A percentile compares a stretch with the other conserved stretches of the same genome.
Evolutionary conservation across 2,888 invertebrate genomes (phyloP).

Genomic region (Macrophya annulata): DNA sequence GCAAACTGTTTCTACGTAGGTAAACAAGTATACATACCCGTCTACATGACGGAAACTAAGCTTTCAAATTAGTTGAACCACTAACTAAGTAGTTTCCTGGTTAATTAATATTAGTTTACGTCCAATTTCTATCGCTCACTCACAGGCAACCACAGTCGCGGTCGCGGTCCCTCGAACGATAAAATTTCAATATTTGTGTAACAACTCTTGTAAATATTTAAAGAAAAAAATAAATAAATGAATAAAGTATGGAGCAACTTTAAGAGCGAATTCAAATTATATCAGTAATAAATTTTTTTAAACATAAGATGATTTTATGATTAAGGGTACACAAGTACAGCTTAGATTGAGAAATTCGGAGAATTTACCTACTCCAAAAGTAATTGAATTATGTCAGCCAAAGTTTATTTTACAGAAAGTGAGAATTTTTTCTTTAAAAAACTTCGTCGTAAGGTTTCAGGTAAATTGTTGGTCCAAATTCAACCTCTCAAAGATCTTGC

Average conservation of each 20-base stretch:
- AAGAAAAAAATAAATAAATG: background rate
- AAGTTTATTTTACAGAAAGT: too few species aligned
- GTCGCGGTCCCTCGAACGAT: background rate
- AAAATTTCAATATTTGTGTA: background rate
- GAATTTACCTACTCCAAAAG: too few species aligned
- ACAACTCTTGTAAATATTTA: background rate
- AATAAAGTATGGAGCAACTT: background rate
- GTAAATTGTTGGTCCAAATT: too few species aligned
- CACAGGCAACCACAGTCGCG: background rate
- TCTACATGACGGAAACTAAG: conserved; percentile 36
- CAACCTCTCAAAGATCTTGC: too few species aligned
- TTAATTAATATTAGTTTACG: conserved; percentile 49
- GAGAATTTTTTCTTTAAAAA: too few species aligned
- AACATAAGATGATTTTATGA: too few species aligned
- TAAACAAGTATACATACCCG: conserved; percentile 13
- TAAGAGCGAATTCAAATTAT: background rate
- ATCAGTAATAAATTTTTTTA: too few species aligned
- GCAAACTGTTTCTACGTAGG: conserved; percentile 2
- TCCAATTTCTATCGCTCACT: conserved; percentile 27
- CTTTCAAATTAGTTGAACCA: conserved; percentile 46
- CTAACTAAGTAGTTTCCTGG: conserved; percentile 38
- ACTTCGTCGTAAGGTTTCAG: too few species aligned
- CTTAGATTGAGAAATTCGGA: too few species aligned
- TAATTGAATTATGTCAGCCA: too few species aligned
- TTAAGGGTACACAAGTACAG: too few species aligned